Evolutionary conservation across 2,888 invertebrate species (phyloP).

Genomic region (Callosobruchus maculatus): DNA sequence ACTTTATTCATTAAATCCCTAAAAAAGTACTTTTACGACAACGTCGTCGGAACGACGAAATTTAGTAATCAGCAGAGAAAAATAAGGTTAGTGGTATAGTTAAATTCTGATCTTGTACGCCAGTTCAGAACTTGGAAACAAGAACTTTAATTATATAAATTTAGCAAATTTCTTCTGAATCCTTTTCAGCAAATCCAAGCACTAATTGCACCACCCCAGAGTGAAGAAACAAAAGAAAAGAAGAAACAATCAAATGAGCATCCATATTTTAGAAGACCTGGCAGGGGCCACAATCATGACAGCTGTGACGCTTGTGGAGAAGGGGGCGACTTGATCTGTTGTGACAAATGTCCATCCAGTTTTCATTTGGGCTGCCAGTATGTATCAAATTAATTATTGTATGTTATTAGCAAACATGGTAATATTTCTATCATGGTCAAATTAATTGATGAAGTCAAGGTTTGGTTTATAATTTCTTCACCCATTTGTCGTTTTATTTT

Average conservation of each 20-base stretch:
- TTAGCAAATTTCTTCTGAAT: constrained; percentile 23
- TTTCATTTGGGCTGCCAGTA: constrained; percentile 96
- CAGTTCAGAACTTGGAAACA: no score
- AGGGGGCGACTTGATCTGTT: constrained; percentile 92
- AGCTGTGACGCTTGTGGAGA: constrained; percentile 92
- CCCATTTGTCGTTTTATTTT: no score
- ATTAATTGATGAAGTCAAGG: no score
- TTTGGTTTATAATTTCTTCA: no score
- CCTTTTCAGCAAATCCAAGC: constrained; percentile 87
- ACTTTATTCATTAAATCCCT: no score
- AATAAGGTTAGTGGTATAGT: no score
- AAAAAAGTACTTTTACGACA: no score
- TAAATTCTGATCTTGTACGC: no score
- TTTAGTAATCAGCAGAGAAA: no score
- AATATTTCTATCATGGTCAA: no score
- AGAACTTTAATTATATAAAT: constrained; percentile 4
- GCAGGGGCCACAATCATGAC: constrained; percentile 89
- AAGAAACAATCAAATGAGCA: constrained; percentile 58
- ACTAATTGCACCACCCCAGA: constrained; percentile 82
- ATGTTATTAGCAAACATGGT: not conserved
- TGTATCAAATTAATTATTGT: constrained; percentile 43
- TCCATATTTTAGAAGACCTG: constrained; percentile 80
- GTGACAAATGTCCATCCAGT: constrained; percentile 92
- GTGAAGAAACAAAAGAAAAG: constrained; percentile 61
- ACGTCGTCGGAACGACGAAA: no score